These are phyloP conservation scores for Blomia tropicalis DNA, from an alignment of 2,888 invertebrate genomes.

Conservation along the genomic window DNA sequence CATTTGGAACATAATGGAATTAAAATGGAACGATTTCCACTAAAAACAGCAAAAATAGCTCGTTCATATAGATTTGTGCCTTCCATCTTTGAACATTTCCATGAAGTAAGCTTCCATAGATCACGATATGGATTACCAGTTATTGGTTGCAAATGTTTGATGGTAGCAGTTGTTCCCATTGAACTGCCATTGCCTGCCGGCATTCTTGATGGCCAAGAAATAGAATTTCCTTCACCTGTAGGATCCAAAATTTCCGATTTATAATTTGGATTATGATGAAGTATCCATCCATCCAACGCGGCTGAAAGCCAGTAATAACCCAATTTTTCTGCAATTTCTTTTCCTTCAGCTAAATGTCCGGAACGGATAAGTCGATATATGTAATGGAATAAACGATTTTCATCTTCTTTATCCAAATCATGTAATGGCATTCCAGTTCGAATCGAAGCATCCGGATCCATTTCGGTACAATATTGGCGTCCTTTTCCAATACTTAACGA, in stretches of 20 bases:
- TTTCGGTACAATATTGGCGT: conserved; percentile 46
- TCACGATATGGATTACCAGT: conserved; percentile 57
- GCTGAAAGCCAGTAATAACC: conserved; percentile 86
- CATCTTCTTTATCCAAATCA: conserved; percentile 71
- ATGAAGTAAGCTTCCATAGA: conserved; percentile 44
- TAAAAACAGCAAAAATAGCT: conserved; percentile 58
- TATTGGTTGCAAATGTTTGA: conserved; percentile 42
- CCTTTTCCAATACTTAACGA: neutral
- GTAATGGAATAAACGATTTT: conserved; percentile 44
- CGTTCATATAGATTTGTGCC: conserved; percentile 34
- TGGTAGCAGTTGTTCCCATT: conserved; percentile 32
- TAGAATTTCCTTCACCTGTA: neutral
- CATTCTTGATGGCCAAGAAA: neutral
- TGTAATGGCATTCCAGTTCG: conserved; percentile 61
- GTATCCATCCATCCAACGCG: conserved; percentile 71
- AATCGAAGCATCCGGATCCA: conserved; percentile 78
- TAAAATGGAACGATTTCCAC: conserved; percentile 64
- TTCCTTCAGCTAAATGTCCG: conserved; percentile 59
- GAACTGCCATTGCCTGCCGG: neutral
- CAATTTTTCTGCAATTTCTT: conserved; percentile 61
- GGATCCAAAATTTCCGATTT: neutral
- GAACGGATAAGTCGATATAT: conserved; percentile 62
- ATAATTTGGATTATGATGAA: conserved; percentile 69
- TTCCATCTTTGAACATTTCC: conserved; percentile 39
- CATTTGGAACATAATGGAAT: conserved; percentile 59